Evolutionary conservation across 2,113 vertebrate genomes (phyloP).

Genomic region (Dromaius novaehollandiae): DNA sequence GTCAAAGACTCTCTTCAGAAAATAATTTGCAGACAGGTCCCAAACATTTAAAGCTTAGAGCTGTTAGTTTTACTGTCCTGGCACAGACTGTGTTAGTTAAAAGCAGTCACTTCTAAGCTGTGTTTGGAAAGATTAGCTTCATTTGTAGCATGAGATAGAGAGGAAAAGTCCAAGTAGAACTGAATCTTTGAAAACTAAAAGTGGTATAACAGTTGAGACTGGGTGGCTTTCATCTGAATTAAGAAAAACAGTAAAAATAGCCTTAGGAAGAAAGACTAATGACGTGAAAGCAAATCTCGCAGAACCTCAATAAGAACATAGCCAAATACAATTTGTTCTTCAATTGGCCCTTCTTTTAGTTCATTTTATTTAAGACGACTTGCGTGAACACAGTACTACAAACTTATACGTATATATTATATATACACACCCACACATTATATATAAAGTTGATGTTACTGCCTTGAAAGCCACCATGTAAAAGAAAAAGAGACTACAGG

Average conservation of each 20-base stretch:
- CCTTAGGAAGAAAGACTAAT: neutral
- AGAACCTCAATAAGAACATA: neutral
- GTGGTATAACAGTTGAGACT: neutral
- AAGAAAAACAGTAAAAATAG: neutral
- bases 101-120: neutral
- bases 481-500: neutral
- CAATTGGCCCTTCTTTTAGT: neutral
- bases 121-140: neutral
- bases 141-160: neutral
- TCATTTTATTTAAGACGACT: constrained; percentile 11
- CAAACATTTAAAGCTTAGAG: neutral
- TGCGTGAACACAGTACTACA: neutral
- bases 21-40: neutral
- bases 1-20: neutral
- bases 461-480: neutral
- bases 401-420: neutral
- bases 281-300: neutral
- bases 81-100: neutral
- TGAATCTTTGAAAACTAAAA: neutral
- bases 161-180: neutral
- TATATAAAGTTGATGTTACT: neutral
- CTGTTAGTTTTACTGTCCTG: neutral
- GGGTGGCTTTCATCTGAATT: neutral
- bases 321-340: neutral
- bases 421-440: accelerated